phyloP scores from a whole-genome alignment of 2,888 invertebrate genomes.

The Luperina testacea region DNA sequence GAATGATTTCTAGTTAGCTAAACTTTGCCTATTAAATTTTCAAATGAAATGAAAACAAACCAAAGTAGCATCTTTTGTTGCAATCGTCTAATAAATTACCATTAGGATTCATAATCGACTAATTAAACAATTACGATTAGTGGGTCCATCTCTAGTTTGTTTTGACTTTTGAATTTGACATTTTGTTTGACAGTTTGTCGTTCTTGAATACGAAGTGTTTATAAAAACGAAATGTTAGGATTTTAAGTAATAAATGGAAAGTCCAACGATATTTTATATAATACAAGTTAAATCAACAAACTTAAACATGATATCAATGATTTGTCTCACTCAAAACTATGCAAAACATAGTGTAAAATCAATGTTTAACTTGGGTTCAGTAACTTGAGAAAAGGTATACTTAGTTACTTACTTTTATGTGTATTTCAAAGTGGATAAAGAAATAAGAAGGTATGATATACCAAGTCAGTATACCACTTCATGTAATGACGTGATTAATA shows the following conservation, averaged over 20 bases:
- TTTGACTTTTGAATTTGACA: slow-evolving; percentile 27
- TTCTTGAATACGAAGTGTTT: neutral
- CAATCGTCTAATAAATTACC: neutral
- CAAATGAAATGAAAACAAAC: neutral
- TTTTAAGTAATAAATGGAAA: neutral
- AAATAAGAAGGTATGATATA: neutral
- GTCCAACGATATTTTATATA: neutral
- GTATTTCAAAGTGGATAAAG: neutral
- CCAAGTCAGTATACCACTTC: neutral
- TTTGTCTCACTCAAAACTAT: neutral
- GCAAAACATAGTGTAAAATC: neutral
- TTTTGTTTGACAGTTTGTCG: slow-evolving; percentile 35
- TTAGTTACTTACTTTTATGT: neutral
- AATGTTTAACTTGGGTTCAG: slow-evolving; percentile 18
- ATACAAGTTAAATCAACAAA: neutral
- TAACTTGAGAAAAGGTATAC: slow-evolving; percentile 41
- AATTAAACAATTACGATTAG: neutral
- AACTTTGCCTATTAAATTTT: neutral
- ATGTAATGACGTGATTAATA: neutral
- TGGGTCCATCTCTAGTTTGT: slow-evolving; percentile 17
- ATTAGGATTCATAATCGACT: slow-evolving; percentile 17
- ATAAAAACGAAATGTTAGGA: no score
- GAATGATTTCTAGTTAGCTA: neutral
- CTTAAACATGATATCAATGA: neutral
- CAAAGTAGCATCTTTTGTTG: neutral